Evolutionary conservation across 2,888 invertebrate species (phyloP), one percentile per base, ranked within the genome.

Genomic region (Diadegma fenestrale): DNA sequence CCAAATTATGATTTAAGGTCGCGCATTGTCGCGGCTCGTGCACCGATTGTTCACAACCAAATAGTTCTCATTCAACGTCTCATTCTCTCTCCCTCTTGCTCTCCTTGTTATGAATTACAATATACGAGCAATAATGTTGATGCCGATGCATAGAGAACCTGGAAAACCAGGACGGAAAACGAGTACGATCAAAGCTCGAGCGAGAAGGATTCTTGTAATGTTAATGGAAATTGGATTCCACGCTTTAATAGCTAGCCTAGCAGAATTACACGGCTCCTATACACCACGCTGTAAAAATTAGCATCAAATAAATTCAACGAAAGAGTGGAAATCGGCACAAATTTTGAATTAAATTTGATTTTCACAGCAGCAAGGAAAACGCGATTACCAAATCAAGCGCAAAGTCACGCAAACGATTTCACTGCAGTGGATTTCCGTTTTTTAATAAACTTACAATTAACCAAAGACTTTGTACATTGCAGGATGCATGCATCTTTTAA

Each of bases 1-100:
- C 93, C 92, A 93, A 93, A 93, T 93, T 92, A 93, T 93, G 93
- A 93, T 93, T 93, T 93, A 93, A 93, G 92, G 92, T 90, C 91
- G 86, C 86, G 92, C 90, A 92, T 92, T 92, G 92, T 92, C 91
- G 91, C 84, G 84, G 79, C 80, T 80, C 76, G 85, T 89, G 87
- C 89, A 89, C 90, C 92, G 90, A 93, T 93, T 93, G 92, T 92
- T 93, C 92, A 89, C 89, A 90, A 91, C 90, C 90, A 91, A 92
- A 93, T 91, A 90, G 91, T 91, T 90, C 91, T 92, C 91, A 88
- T 92, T 90, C 90, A 89, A 88, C 87, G 72, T 72, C 75, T 75
- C 83, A 17, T 61, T 83, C 66, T 73, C 68, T 72, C 73, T 51
- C 43, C 80, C 84, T 77, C 69, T 58, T 85, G 75, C 86, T 84